Percentiles rank a stretch among this genome's conserved stretches.
These are phyloP conservation scores for Ophion ventricosus DNA, from an alignment of 2,888 invertebrate genomes.

Conservation along the genomic window DNA sequence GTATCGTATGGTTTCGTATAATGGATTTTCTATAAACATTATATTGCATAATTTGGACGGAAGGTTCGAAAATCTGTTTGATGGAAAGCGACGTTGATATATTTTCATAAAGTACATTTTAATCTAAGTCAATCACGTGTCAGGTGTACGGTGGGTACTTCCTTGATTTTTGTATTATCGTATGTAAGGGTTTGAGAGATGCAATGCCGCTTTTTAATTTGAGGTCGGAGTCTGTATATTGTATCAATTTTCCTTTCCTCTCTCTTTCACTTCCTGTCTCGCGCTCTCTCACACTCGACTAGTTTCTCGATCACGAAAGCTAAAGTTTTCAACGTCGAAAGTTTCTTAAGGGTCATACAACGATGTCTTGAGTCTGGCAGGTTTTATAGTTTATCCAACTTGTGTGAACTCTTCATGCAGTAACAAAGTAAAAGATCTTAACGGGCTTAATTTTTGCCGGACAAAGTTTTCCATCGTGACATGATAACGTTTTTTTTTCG, in stretches of 20 bases:
- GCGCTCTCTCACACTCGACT: conserved; percentile 1
- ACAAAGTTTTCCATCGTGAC: background rate
- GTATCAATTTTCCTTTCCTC: background rate
- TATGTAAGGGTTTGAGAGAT: background rate
- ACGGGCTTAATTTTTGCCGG: background rate
- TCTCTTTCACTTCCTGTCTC: background rate
- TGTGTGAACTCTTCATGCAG: background rate
- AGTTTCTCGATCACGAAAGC: conserved; percentile 17
- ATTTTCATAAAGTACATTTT: background rate
- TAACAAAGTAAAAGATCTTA: background rate
- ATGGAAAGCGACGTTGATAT: background rate
- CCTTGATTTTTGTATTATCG: background rate
- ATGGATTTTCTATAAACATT: background rate
- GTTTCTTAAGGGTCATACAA: conserved; percentile 34
- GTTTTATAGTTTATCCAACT: conserved; percentile 25
- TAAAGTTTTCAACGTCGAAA: conserved; percentile 24
- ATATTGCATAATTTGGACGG: background rate
- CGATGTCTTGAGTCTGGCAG: conserved; percentile 14
- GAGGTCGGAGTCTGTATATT: background rate
- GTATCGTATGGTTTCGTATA: background rate
- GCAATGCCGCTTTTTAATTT: background rate
- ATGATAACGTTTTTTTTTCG: background rate
- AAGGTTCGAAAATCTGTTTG: background rate
- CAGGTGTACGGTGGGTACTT: background rate
- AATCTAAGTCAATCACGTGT: background rate